Conservation (phyloP, 2,113 vertebrate genomes). For the Pontoporia blainvillei region DNA sequence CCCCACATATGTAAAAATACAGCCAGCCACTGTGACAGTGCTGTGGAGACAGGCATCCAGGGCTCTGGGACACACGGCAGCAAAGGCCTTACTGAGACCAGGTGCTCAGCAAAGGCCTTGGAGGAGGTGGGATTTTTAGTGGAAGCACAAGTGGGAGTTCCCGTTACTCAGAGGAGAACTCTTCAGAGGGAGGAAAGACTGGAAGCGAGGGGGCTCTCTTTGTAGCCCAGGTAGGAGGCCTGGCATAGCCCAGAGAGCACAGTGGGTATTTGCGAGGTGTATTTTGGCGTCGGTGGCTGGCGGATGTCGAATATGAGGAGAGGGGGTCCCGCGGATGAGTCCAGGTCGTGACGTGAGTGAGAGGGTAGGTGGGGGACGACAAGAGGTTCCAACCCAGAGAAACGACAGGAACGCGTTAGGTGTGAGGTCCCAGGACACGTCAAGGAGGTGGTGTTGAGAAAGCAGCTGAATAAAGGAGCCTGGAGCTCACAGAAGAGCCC, state of each 20-base stretch:
- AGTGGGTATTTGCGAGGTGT: background rate
- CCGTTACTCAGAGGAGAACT: background rate
- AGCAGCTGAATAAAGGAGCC: background rate
- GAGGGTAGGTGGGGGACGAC: background rate
- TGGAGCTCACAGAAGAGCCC: background rate
- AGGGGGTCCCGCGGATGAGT: too few relatives aligned
- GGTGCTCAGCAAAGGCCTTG: background rate
- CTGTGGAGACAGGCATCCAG: background rate
- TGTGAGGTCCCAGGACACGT: background rate
- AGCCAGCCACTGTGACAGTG: too few relatives aligned
- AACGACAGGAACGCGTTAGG: background rate
- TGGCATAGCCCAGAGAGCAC: background rate
- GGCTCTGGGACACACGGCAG: accelerated
- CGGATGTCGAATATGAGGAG: background rate
- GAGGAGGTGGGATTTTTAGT: background rate
- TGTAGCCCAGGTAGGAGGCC: background rate
- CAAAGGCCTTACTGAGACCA: background rate
- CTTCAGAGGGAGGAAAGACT: background rate
- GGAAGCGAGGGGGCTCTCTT: background rate
- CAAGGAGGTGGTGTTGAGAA: background rate
- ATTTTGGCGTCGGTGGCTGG: too few relatives aligned
- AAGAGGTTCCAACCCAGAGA: background rate
- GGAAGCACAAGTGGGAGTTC: background rate
- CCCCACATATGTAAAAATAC: background rate
- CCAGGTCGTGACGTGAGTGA: background rate